Conservation (phyloP, 1,140 invertebrate genomes). For the Trypoxylus dichotomus region DNA sequence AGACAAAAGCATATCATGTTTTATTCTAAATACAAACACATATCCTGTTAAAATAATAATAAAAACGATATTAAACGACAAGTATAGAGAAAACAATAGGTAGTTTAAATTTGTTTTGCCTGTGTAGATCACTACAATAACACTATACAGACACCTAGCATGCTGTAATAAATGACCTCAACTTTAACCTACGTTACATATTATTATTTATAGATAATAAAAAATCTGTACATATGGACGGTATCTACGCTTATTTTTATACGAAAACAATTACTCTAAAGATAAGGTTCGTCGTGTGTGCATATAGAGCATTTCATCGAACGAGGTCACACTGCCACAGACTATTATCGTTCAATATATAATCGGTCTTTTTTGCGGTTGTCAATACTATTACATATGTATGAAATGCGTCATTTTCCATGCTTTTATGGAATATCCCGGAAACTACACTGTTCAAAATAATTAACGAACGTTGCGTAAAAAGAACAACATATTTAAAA, state of each 20-base stretch:
- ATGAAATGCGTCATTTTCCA: background rate
- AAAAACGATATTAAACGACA: too few species aligned
- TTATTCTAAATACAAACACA: too few species aligned
- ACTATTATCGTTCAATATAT: background rate
- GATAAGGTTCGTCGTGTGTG: background rate
- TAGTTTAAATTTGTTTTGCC: too few species aligned
- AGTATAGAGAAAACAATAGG: too few species aligned
- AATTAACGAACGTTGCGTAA: too few species aligned
- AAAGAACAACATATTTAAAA: too few species aligned
- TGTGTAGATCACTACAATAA: too few species aligned
- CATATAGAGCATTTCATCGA: background rate
- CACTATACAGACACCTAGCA: background rate
- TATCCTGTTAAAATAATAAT: too few species aligned
- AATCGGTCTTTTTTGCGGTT: background rate
- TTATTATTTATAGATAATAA: background rate
- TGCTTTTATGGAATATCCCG: background rate
- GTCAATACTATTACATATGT: background rate
- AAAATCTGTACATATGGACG: background rate
- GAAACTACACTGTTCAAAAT: background rate
- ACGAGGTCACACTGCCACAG: background rate
- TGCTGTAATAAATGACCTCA: too few species aligned
- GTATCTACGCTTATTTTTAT: background rate
- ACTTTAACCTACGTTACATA: background rate
- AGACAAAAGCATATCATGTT: too few species aligned
- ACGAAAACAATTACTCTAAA: background rate